Percentiles rank a stretch among this genome's conserved stretches.
Conservation (phyloP, 2,888 invertebrate species). For the Odontothrips loti region DNA sequence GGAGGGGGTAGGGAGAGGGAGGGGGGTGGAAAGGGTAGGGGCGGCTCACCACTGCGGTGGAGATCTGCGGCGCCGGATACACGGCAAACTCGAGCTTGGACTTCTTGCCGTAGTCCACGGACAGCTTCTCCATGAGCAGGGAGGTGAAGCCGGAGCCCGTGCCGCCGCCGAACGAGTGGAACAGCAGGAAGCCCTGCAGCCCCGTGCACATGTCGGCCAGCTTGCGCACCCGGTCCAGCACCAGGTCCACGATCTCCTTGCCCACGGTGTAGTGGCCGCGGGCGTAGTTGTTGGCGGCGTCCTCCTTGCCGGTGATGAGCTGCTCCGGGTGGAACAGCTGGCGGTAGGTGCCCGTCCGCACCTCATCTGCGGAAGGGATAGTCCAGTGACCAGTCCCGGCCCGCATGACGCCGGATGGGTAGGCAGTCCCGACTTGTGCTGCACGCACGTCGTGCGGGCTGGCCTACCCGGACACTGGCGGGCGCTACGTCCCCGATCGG, state of each 20-base stretch:
- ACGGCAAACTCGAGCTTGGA: constrained; percentile 62
- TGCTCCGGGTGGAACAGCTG: constrained; percentile 65
- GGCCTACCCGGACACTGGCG: too few relatives aligned
- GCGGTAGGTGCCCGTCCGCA: constrained; percentile 46
- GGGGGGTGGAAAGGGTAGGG: too few relatives aligned
- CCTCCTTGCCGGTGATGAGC: constrained; percentile 65
- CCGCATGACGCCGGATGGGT: too few relatives aligned
- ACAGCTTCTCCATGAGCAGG: constrained; percentile 60
- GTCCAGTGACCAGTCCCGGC: too few relatives aligned
- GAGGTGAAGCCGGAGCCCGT: constrained; percentile 64
- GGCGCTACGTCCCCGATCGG: too few relatives aligned
- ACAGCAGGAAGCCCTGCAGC: constrained; percentile 58
- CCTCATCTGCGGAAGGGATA: neutral
- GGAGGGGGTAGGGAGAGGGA: too few relatives aligned
- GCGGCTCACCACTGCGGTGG: neutral
- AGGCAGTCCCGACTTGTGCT: too few relatives aligned
- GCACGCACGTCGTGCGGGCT: too few relatives aligned
- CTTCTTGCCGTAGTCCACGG: constrained; percentile 64
- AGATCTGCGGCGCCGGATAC: constrained; percentile 59
- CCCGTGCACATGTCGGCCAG: constrained; percentile 56
- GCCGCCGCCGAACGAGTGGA: constrained; percentile 60
- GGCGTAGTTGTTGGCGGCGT: constrained; percentile 66
- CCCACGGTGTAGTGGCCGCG: constrained; percentile 65
- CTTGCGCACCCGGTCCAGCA: constrained; percentile 54
- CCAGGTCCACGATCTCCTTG: constrained; percentile 56